Evolutionary conservation across 1,140 invertebrate genomes (phyloP), one percentile per base, ranked within the genome.

Genomic region (Drosophila nigromelanica): DNA sequence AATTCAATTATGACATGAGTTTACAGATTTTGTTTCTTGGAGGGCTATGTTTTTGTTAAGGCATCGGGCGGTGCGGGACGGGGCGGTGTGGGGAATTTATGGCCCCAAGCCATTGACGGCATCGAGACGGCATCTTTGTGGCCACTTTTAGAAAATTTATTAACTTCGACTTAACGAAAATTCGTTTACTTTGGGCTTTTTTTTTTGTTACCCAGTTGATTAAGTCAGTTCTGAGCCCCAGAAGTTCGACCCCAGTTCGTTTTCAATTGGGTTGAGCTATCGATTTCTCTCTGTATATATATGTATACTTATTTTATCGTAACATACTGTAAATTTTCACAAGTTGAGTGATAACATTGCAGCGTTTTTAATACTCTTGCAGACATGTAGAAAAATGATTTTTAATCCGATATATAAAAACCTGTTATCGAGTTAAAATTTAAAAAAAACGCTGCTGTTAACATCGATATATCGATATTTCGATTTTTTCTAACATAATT

Each of bases 1-100:
- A 86, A 85, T 87, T 85, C 81, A 85, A 85, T 85, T 85, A 85
- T 86, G 68, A 77, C 81, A 86, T 67, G 56, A 77, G 80, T 60
- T 79, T 75, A 71, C 66, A 82, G 78, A 68, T 72, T 68, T 73
- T 42, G 35, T 12, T 24, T 18, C n/a, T n/a, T n/a, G 12, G 39
- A 40, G 39, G 0, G 5, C 37, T 12, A 5, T 40, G 5, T 35
- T 35, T 35, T 35, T 8, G 27, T 27, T 7, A 35, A 10, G 33
- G 33, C 2, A 35, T 2, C 6, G 33, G 33, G 8, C 6, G 30
- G 30, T 0, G 33, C 33, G 33, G 33, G 33, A 0, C 33, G 6
- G 33, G 33, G 2, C 8, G 33, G 2, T 8, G 8, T 4, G 5
- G 35, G 10, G 35, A 47, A 18, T 21, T 11, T 27, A 21, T 4